Percentiles rank a stretch among this genome's conserved stretches.
Evolutionary conservation across 1,140 invertebrate genomes (phyloP).

Genomic region (Glossosoma conforme): DNA sequence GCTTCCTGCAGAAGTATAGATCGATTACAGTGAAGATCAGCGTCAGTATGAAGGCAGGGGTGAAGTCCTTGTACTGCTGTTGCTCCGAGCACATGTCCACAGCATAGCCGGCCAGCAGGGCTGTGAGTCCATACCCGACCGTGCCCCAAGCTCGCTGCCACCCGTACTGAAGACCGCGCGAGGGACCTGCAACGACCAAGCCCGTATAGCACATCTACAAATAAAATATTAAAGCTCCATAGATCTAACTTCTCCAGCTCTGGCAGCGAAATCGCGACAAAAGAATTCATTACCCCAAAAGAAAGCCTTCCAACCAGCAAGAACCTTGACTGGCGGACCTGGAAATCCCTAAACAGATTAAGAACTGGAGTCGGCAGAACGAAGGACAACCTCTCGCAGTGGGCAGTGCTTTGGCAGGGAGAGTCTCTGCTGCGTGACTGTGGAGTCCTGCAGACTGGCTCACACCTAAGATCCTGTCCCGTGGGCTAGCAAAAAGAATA

Average conservation of each 20-base stretch:
- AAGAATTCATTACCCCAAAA: too few relatives aligned
- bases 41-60: conserved; percentile 64
- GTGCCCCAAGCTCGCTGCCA: conserved; percentile 75
- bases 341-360: too few relatives aligned
- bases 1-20: conserved; percentile 56
- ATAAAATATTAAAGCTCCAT: too few relatives aligned
- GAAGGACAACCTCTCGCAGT: too few relatives aligned
- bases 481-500: conserved; percentile 1
- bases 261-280: too few relatives aligned
- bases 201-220: too few relatives aligned
- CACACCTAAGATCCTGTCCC: too few relatives aligned
- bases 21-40: conserved; percentile 57
- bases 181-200: conserved; percentile 51
- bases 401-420: too few relatives aligned
- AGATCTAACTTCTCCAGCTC: too few relatives aligned
- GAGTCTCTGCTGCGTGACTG: not conserved
- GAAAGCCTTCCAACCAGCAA: too few relatives aligned
- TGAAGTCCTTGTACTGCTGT: conserved; percentile 55
- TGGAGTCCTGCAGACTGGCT: conserved; percentile 13
- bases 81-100: conserved; percentile 55
- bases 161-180: conserved; percentile 63
- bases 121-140: conserved; percentile 65
- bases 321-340: too few relatives aligned
- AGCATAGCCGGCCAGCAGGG: conserved; percentile 59
- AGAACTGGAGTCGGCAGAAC: too few relatives aligned